Evolutionary conservation across 2,888 invertebrate species (phyloP).

Genomic region (Sympetrum striolatum): DNA sequence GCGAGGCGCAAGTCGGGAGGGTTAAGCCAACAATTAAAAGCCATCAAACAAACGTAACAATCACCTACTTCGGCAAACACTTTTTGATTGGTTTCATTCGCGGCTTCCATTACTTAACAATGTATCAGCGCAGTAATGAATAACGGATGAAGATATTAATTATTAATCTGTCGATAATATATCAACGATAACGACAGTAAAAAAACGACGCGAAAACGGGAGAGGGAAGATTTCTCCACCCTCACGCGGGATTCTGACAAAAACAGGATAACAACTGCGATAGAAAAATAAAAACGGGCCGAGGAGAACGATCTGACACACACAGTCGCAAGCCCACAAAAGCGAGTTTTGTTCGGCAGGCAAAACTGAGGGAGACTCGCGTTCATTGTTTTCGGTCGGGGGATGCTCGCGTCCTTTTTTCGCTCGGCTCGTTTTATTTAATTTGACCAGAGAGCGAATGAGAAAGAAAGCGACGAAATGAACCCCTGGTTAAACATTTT

Average conservation of each 20-base stretch:
- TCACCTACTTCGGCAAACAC: too few species aligned
- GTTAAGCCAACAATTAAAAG: too few species aligned
- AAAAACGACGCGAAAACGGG: too few species aligned
- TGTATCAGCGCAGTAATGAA: too few species aligned
- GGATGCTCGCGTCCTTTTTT: not conserved
- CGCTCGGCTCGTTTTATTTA: not conserved
- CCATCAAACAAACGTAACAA: too few species aligned
- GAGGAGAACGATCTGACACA: not conserved
- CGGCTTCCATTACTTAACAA: too few species aligned
- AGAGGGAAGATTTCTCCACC: not conserved
- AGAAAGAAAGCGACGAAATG: not conserved
- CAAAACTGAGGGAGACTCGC: not conserved
- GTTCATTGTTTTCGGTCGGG: not conserved
- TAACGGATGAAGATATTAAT: too few species aligned
- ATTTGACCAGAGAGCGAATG: not conserved
- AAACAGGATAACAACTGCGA: not conserved
- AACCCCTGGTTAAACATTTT: not conserved
- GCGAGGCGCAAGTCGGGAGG: too few species aligned
- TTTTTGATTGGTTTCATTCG: too few species aligned
- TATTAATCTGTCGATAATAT: too few species aligned
- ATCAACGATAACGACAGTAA: too few species aligned
- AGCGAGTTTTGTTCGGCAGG: not conserved
- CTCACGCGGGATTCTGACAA: not conserved
- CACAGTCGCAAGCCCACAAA: not conserved
- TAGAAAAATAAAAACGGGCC: not conserved